phyloP scores from a whole-genome alignment of 1,140 invertebrate species.

The Lucilia cuprina region DNA sequence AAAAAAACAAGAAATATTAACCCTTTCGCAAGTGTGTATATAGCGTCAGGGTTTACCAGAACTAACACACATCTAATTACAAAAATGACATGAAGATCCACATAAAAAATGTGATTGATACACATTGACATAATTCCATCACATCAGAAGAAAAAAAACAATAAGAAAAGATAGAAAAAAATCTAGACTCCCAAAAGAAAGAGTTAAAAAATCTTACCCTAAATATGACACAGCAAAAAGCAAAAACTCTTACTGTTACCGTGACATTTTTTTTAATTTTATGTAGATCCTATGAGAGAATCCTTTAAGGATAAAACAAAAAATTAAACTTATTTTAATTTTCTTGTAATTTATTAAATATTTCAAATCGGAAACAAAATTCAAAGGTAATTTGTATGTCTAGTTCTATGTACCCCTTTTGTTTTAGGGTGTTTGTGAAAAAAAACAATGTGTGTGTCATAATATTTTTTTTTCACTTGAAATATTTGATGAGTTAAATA shows the following conservation, averaged over 20 bases:
- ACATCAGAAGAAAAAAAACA: neutral
- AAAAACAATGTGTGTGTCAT: neutral
- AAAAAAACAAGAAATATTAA: neutral
- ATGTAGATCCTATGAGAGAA: too few relatives aligned
- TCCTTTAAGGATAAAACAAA: neutral
- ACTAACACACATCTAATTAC: neutral
- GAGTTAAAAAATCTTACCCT: neutral
- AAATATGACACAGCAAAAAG: neutral
- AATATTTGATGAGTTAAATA: neutral
- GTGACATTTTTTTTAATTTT: neutral
- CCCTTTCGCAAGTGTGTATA: neutral
- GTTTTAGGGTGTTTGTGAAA: neutral
- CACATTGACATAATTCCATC: neutral
- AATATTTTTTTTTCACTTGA: neutral
- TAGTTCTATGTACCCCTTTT: neutral
- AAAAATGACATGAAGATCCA: neutral
- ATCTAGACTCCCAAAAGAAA: neutral
- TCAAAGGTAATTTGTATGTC: too few relatives aligned
- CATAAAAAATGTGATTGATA: constrained; percentile 1
- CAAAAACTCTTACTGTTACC: neutral
- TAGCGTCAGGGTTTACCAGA: neutral
- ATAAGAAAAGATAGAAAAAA: too few relatives aligned
- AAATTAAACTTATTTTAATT: neutral
- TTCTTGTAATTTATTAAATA: neutral
- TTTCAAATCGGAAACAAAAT: neutral